phyloP scores from a whole-genome alignment of 1,140 invertebrate genomes.

The Paracyclopina nana region DNA sequence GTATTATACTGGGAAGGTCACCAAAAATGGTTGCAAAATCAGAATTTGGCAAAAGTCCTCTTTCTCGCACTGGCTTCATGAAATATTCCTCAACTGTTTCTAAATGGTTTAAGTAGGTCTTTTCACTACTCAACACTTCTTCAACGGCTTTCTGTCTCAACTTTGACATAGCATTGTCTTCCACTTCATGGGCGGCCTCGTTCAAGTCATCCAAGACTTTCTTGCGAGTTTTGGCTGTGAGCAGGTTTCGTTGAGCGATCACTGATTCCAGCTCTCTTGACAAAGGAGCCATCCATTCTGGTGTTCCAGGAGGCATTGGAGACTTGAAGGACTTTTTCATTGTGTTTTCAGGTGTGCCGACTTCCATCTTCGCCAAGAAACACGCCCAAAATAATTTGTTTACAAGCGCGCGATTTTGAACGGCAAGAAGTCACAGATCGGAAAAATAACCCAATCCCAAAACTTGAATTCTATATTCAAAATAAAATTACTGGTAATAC shows the following conservation, averaged over 20 bases:
- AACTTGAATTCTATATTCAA: too few species aligned
- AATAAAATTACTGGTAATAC: too few species aligned
- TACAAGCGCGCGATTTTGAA: too few species aligned
- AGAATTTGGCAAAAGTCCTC: constrained; percentile 35
- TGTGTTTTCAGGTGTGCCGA: too few species aligned
- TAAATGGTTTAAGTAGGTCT: constrained; percentile 8
- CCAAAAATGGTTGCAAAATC: constrained; percentile 41
- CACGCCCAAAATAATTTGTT: too few species aligned
- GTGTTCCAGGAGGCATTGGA: background rate
- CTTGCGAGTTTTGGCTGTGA: background rate
- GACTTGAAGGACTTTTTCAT: too few species aligned
- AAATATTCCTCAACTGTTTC: constrained; percentile 32
- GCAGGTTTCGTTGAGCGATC: background rate
- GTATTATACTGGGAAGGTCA: constrained; percentile 43
- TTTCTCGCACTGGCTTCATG: constrained; percentile 39
- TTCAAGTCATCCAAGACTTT: background rate
- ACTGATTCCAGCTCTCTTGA: background rate
- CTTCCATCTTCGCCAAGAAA: too few species aligned
- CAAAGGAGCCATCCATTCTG: constrained; percentile 13
- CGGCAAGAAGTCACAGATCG: too few species aligned
- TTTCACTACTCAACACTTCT: constrained; percentile 11
- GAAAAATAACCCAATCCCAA: too few species aligned
- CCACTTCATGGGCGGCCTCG: background rate
- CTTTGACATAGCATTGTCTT: background rate
- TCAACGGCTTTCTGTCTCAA: constrained; percentile 1